A percentile compares a stretch with the other conserved stretches of the same genome.
These are phyloP conservation scores for Orbicella faveolata DNA, from an alignment of 64 coral and sea anemone genomes.

Conservation along the genomic window DNA sequence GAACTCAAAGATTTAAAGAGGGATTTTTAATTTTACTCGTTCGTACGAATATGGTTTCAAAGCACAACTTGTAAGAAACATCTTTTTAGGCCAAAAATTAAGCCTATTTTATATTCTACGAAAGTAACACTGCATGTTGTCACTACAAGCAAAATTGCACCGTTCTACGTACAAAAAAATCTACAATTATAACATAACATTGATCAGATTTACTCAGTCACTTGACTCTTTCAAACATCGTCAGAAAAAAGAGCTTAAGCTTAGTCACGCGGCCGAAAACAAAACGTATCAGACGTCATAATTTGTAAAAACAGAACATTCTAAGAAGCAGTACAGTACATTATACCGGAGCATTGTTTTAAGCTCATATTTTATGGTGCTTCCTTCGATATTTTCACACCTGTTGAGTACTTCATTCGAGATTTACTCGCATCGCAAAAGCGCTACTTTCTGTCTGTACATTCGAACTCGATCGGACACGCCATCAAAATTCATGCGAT, in stretches of 20 bases:
- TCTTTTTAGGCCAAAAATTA: no score
- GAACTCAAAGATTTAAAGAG: no score
- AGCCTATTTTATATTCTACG: no score
- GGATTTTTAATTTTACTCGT: no score
- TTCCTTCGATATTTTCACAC: background rate
- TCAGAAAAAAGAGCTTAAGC: background rate
- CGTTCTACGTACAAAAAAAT: no score
- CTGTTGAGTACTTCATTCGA: conserved; percentile 13
- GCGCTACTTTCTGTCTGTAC: background rate
- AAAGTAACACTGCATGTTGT: no score
- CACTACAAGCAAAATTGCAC: no score
- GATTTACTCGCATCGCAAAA: background rate
- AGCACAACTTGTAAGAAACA: no score
- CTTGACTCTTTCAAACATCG: background rate
- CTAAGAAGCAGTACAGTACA: conserved; percentile 2
- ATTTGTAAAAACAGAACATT: background rate
- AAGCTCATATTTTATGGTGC: background rate
- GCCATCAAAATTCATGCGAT: background rate
- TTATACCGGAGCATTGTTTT: background rate
- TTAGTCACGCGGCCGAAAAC: background rate
- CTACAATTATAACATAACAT: background rate
- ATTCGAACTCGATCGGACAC: background rate
- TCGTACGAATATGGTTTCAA: no score
- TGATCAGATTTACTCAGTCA: background rate
- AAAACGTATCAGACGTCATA: background rate